These are phyloP conservation scores for Anisognathus igniventris DNA, from an alignment of 2,797 vertebrate genomes.

Conservation along the genomic window DNA sequence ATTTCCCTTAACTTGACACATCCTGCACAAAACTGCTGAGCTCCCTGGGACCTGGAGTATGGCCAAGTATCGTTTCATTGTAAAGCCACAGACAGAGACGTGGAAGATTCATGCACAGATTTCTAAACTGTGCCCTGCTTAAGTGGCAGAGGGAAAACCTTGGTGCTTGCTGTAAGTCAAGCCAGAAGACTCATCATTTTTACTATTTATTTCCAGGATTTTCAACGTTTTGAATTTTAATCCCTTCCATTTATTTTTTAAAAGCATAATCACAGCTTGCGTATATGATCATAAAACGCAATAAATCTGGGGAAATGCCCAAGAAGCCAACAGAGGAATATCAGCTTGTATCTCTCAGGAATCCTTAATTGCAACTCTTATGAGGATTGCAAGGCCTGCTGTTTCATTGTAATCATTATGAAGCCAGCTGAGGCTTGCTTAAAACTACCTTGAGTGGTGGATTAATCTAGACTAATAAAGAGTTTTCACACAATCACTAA, in stretches of 20 bases:
- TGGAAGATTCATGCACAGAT: neutral
- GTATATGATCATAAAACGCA: neutral
- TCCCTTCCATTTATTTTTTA: neutral
- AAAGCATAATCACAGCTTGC: neutral
- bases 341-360: neutral
- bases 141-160: constrained; percentile 5
- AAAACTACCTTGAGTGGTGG: constrained; percentile 59
- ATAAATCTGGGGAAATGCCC: neutral
- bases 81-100: neutral
- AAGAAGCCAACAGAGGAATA: neutral
- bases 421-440: constrained; percentile 44
- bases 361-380: neutral
- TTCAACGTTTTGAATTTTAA: constrained; percentile 21
- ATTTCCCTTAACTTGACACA: neutral
- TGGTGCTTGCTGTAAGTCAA: neutral
- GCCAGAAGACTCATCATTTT: neutral
- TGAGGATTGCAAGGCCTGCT: neutral
- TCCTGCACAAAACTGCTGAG: neutral
- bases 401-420: constrained; percentile 50
- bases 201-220: constrained; percentile 22
- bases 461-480: constrained; percentile 64
- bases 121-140: neutral
- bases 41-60: neutral
- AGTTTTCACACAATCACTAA: constrained; percentile 58
- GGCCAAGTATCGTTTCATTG: constrained; percentile 11